Conservation (phyloP, 1,140 invertebrate species). For the Drosophila sucinea region DNA sequence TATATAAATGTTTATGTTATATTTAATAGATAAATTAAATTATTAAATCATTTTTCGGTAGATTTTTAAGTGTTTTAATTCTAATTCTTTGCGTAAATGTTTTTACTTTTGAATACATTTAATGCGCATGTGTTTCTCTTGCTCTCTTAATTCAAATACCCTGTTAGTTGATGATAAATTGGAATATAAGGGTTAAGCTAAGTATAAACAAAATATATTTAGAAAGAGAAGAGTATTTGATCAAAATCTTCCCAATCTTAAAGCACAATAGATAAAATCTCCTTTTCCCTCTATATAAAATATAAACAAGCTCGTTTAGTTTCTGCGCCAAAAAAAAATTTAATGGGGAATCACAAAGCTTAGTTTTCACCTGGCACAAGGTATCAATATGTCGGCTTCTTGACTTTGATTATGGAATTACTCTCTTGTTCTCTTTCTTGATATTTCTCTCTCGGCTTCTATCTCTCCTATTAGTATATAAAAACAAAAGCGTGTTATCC, state of each 20-base stretch:
- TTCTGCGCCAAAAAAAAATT: too few relatives aligned
- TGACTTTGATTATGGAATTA: neutral
- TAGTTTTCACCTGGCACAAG: too few relatives aligned
- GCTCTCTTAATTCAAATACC: neutral
- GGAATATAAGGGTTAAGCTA: neutral
- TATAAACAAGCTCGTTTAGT: too few relatives aligned
- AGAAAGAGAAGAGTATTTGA: too few relatives aligned
- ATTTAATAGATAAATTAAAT: neutral
- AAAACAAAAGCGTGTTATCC: conserved; percentile 49
- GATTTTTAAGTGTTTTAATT: neutral
- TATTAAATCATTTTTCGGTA: neutral
- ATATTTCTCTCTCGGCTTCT: neutral
- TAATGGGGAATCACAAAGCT: too few relatives aligned
- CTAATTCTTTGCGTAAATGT: neutral
- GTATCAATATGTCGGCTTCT: neutral
- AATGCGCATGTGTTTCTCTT: conserved; percentile 32
- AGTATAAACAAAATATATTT: neutral
- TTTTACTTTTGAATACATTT: conserved; percentile 4
- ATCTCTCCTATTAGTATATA: conserved; percentile 35
- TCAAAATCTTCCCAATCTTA: too few relatives aligned
- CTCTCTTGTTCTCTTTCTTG: conserved; percentile 4
- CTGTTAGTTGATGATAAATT: neutral
- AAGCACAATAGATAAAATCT: too few relatives aligned
- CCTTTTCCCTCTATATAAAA: too few relatives aligned
- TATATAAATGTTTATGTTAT: neutral